Evolutionary conservation across 2,113 vertebrate genomes (phyloP), one percentile per base, ranked within the genome.

Genomic region (Romanogobio albipinnatus): DNA sequence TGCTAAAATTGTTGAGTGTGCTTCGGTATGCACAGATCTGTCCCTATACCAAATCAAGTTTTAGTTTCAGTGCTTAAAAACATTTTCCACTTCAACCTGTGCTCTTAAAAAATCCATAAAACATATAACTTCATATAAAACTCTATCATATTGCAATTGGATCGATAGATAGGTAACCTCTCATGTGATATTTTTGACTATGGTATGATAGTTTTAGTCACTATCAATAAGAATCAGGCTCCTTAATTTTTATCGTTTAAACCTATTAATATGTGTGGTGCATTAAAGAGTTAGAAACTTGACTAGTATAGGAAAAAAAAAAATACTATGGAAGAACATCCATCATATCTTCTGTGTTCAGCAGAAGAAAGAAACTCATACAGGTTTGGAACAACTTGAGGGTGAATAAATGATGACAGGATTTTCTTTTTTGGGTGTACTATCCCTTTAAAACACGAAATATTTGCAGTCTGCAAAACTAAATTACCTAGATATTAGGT

Each of bases 1-100:
- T 79, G 85, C 74, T 79, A 75, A 90, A 89, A 87, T 92, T 92
- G 90, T 79, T 71, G 74, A 86, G 56, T 61, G 61, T 83, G 58
- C 76, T 89, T 74, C 26, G 36, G 47, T 43, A 59, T 68, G 62
- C 36, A 56, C 53, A 56, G 53, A 56, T 56, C 53, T 56, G 17
- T 9, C 53, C 43, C 43, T 49, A 9, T 68, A 70, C 33, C 33
- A 70, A 17, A 22, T 70, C 66, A 11, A 68, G 33, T 19, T 39
- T 70, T 70, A 39, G 17, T 39, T 22, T 70, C 33, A 39, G 19
- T 43, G 17, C 17, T 22, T 43, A 22, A 43, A 70, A 70, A 19
- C 8, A 70, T 22, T 43, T 70, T 22, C 8, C 9, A 39, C 9
- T 22, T 70, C 33, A 70, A 4, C 66, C 33, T 43, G 66, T 70